phyloP scores from a whole-genome alignment of 2,888 invertebrate genomes.

The Auanema freiburgensis region DNA sequence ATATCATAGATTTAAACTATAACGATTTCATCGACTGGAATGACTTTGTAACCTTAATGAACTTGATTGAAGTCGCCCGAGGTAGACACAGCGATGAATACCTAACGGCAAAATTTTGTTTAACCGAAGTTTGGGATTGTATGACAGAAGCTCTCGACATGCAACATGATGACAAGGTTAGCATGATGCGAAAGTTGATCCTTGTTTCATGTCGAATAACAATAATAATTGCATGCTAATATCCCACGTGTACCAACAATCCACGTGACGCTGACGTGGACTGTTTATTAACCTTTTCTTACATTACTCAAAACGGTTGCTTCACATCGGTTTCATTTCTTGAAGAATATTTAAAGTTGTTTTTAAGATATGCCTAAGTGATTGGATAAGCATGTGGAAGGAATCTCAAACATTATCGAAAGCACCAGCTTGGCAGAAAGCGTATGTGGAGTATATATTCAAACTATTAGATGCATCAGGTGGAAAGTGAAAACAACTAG shows the following conservation, averaged over 20 bases:
- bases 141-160: constrained; percentile 7
- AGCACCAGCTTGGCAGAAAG: constrained; percentile 37
- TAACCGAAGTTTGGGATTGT: constrained; percentile 6
- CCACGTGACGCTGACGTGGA: not conserved
- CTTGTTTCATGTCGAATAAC: not conserved
- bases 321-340: not conserved
- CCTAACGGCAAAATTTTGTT: constrained; percentile 9
- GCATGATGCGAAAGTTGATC: too few species aligned
- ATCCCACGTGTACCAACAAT: too few species aligned
- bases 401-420: constrained; percentile 21
- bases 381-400: constrained; percentile 35
- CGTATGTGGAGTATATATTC: constrained; percentile 43
- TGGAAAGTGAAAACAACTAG: constrained; percentile 5
- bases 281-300: not conserved
- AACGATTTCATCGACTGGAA: constrained; percentile 2
- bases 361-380: constrained; percentile 29
- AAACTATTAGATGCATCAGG: constrained; percentile 39
- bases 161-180: constrained; percentile 1
- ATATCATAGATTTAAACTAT: constrained; percentile 2
- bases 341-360: not conserved
- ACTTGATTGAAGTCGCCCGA: constrained; percentile 5
- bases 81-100: constrained; percentile 9
- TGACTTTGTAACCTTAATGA: constrained; percentile 9
- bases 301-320: not conserved
- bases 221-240: constrained; percentile 1